Base-by-base conservation (phyloP, 2,113 vertebrate genomes). In the Xiphorhynchus elegans region DNA sequence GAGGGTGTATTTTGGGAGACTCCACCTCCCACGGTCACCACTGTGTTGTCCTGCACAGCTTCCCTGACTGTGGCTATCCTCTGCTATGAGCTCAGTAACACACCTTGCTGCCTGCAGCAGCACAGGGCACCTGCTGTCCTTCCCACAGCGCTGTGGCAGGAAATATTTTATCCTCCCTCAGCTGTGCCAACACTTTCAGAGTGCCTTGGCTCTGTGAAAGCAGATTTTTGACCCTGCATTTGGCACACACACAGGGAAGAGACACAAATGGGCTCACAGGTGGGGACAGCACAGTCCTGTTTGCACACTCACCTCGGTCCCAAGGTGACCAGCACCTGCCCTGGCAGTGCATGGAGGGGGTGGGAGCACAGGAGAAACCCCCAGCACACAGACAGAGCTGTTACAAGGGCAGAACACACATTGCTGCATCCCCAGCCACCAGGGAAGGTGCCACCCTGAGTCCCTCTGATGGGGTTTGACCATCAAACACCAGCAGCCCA, bases 181-280 rank as follows among this genome's bases (percentile, higher is more conserved):
- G 62, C 77, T 75, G 76, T 59, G 91, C 93, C 91, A 95, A 84
- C 37, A 56, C 75, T 94, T 92, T 63, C 86, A 56, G 74, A 91
- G 86, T 42, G 35, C 83, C 73, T 80, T 50, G 72, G 85, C 82
- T 55, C 68, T 19, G 14, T 7, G 24, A 86, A 84, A 33, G 39
- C 60, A 84, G 47, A 15, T 78, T 37, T 62, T 40, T 86, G 73
- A 91, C 69, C 89, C 73, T 72, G 26, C 7, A 4, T 66, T 89
- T 91, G 81, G 84, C 83, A 74, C 5, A 5, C 0, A 7, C 13
- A 24, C 0, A 0, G 15, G 55, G 31, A 73, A 39, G n/a, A 64
- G 40, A 24, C 33, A 50, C 59, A 67, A 52, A 11, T 10, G 47
- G 70, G 14, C 24, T 62, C 31, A 18, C 1, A 1, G 1, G 1